These are phyloP conservation scores for Crocuta crocuta DNA, from an alignment of 2,113 vertebrate genomes.

Conservation along the genomic window DNA sequence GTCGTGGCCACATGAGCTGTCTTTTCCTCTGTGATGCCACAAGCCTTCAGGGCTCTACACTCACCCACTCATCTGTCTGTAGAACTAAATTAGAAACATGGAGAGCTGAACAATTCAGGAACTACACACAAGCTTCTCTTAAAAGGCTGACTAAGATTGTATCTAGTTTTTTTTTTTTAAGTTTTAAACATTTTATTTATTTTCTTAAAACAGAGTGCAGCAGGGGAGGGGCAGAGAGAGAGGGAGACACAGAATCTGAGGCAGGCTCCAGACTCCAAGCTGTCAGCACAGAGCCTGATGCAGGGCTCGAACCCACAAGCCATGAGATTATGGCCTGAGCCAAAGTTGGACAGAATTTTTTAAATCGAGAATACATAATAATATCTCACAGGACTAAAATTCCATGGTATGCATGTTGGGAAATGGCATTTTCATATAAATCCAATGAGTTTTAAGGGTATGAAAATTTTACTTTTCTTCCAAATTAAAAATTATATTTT, in stretches of 20 bases:
- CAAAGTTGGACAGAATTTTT: too few species aligned
- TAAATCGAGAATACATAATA: neutral
- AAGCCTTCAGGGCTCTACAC: rapidly evolving
- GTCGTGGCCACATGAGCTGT: neutral
- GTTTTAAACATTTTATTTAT: neutral
- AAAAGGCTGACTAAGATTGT: neutral
- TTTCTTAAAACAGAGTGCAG: too few species aligned
- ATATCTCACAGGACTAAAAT: neutral
- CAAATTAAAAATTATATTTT: neutral
- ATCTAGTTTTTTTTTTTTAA: neutral
- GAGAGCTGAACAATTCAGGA: neutral
- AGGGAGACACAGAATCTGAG: too few species aligned
- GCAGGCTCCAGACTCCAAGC: too few species aligned
- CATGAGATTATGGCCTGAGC: too few species aligned
- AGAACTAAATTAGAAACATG: neutral
- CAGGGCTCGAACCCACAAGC: too few species aligned
- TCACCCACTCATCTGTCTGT: neutral
- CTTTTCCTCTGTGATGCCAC: neutral
- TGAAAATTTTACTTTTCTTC: neutral
- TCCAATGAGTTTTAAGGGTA: neutral
- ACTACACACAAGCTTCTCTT: neutral
- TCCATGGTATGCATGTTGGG: neutral
- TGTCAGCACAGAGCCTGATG: too few species aligned
- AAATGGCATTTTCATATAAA: neutral
- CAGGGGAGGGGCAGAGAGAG: too few species aligned